Percentiles rank a stretch among this genome's conserved stretches.
These are phyloP conservation scores for Ischnus inquisitorius DNA, from an alignment of 2,888 invertebrate genomes.

Conservation along the genomic window DNA sequence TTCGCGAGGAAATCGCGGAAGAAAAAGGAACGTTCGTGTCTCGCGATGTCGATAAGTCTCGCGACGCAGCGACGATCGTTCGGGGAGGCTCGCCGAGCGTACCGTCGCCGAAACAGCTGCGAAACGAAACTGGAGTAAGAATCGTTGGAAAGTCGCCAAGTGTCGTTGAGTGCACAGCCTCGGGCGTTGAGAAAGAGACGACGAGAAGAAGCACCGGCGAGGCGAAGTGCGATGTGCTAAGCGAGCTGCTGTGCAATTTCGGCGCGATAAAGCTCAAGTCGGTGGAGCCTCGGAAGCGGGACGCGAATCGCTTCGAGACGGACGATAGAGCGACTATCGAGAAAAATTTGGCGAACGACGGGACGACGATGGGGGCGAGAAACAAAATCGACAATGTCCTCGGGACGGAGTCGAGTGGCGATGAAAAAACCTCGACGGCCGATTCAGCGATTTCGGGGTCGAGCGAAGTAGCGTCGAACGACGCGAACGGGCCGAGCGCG, in stretches of 20 bases:
- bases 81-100: constrained; percentile 29
- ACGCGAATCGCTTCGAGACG: constrained; percentile 29
- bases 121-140: constrained; percentile 44
- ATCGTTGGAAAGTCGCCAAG: constrained; percentile 49
- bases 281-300: constrained; percentile 65
- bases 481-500: constrained; percentile 25
- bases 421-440: constrained; percentile 67
- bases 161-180: constrained; percentile 19
- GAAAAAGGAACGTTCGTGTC: neutral
- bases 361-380: constrained; percentile 31
- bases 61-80: constrained; percentile 1
- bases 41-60: constrained; percentile 13
- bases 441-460: constrained; percentile 28
- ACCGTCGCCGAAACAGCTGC: constrained; percentile 37
- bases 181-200: constrained; percentile 33
- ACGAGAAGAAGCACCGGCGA: constrained; percentile 75
- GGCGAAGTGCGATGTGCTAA: constrained; percentile 79
- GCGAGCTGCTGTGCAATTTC: constrained; percentile 82
- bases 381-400: constrained; percentile 42
- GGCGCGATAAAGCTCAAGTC: constrained; percentile 79
- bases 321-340: constrained; percentile 49
- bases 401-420: constrained; percentile 43
- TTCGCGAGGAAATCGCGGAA: constrained; percentile 1
- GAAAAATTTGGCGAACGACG: constrained; percentile 53
- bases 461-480: neutral